Evolutionary conservation across 2,888 invertebrate genomes (phyloP).

Genomic region (Sarcophaga subvicina): DNA sequence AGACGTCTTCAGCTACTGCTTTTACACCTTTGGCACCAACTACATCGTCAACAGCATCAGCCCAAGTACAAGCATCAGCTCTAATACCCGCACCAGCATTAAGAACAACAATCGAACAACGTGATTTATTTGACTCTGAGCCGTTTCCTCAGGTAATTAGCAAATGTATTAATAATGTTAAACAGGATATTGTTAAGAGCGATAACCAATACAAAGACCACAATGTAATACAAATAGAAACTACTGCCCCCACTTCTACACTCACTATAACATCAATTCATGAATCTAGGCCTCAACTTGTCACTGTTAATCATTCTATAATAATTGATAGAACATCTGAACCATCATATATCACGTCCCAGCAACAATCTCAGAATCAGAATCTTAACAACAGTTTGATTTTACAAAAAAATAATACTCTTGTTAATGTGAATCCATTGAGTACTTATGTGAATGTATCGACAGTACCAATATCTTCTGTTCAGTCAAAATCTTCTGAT

Average conservation of each 20-base stretch:
- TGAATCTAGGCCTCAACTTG: slow-evolving; percentile 74
- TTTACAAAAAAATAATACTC: slow-evolving; percentile 31
- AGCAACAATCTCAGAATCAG: slow-evolving; percentile 38
- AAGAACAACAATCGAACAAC: slow-evolving; percentile 63
- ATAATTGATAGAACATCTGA: slow-evolving; percentile 81
- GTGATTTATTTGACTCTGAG: slow-evolving; percentile 81
- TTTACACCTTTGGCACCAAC: slow-evolving; percentile 9
- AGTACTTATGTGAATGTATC: slow-evolving; percentile 68
- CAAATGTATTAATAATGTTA: slow-evolving; percentile 72
- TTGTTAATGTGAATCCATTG: slow-evolving; percentile 45
- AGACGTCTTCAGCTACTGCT: slow-evolving; percentile 4
- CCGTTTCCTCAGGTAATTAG: slow-evolving; percentile 81
- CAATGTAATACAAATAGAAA: slow-evolving; percentile 69
- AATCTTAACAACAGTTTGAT: slow-evolving; percentile 25
- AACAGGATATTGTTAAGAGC: slow-evolving; percentile 39
- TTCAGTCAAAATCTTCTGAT: slow-evolving; percentile 1
- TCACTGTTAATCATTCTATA: slow-evolving; percentile 81
- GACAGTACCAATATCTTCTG: slow-evolving; percentile 28
- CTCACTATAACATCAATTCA: slow-evolving; percentile 41
- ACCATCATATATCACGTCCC: slow-evolving; percentile 67
- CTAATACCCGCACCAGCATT: neutral
- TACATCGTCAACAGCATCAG: slow-evolving; percentile 32
- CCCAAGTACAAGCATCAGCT: neutral
- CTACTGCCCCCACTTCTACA: slow-evolving; percentile 54
- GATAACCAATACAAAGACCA: slow-evolving; percentile 70